These are phyloP conservation scores for Oikopleura dioica DNA, from an alignment of 23 tunicate genomes.

Conservation along the genomic window DNA sequence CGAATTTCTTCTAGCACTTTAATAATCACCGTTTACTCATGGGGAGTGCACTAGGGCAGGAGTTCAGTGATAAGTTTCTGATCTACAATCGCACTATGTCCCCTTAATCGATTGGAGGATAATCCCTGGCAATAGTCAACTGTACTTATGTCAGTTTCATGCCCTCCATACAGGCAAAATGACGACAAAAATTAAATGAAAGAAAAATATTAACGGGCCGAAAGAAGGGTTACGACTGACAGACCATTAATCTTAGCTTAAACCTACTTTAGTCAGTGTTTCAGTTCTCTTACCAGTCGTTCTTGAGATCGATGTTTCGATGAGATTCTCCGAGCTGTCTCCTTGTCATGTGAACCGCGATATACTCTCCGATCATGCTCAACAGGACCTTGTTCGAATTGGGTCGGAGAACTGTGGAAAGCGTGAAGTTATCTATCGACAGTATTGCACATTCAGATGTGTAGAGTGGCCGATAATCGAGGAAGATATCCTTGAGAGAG, in stretches of 20 bases:
- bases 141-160: background rate
- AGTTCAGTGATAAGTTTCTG: background rate
- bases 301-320: background rate
- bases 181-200: background rate
- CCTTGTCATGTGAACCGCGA: background rate
- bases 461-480: conserved; percentile 2
- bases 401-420: background rate
- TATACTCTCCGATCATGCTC: background rate
- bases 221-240: too few species aligned
- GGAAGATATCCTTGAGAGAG: background rate
- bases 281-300: background rate
- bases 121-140: background rate
- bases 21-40: conserved; percentile 4
- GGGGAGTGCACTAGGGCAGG: conserved; percentile 11
- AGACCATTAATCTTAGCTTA: background rate
- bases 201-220: too few species aligned
- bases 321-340: background rate
- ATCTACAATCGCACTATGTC: conserved; percentile 8
- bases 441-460: background rate
- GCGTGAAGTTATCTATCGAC: background rate
- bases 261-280: background rate
- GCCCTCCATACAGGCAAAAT: background rate
- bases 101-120: conserved; percentile 2
- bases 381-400: background rate
- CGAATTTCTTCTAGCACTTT: background rate